A percentile compares a stretch with the other conserved stretches of the same genome.
phyloP scores from a whole-genome alignment of 2,888 invertebrate genomes.

The Nezara viridula region DNA sequence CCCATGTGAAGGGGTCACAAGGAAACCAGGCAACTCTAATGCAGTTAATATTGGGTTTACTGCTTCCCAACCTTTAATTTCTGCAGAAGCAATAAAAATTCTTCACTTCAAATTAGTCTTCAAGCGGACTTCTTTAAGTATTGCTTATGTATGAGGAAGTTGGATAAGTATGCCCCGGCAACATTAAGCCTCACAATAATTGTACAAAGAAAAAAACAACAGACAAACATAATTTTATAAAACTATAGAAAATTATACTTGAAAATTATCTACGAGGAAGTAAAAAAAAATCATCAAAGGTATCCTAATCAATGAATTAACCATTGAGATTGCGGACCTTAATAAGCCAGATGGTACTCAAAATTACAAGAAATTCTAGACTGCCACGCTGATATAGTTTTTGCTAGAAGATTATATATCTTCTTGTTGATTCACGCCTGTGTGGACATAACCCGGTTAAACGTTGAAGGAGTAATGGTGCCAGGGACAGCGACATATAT shows the following conservation, averaged over 20 bases:
- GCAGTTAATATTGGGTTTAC: constrained; percentile 23
- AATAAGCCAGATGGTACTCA: no score
- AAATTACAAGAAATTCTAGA: no score
- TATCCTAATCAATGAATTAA: no score
- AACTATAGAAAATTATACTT: no score
- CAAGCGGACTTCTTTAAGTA: not conserved
- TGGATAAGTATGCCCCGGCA: not conserved
- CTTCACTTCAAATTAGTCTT: not conserved
- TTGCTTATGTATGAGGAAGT: not conserved
- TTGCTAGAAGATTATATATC: no score
- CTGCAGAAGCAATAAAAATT: not conserved
- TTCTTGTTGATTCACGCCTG: not conserved
- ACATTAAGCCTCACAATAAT: not conserved
- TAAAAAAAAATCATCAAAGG: no score
- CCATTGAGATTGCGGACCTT: no score
- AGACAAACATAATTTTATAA: no score
- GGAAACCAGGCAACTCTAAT: not conserved
- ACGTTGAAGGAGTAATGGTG: not conserved
- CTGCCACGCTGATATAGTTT: no score
- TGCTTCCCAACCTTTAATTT: not conserved
- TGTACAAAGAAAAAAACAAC: no score
- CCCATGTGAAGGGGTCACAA: not conserved
- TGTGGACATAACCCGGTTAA: not conserved
- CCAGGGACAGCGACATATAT: not conserved
- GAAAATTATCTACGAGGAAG: no score